These are phyloP conservation scores for Pseudomyrmex flavicornis DNA, from an alignment of 1,140 invertebrate species.

Conservation along the genomic window DNA sequence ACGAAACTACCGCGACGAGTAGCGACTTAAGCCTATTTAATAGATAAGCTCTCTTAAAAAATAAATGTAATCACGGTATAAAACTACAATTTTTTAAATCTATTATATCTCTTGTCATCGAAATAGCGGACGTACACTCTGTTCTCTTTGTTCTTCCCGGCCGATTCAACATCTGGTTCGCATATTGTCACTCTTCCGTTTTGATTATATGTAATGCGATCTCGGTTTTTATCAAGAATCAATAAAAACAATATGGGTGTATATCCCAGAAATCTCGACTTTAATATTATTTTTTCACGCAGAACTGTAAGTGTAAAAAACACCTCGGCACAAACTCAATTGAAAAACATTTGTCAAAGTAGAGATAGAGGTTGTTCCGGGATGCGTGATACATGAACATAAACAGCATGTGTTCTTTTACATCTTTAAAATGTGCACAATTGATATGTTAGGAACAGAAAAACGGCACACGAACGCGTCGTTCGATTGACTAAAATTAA, in stretches of 20 bases:
- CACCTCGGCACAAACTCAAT: too few species aligned
- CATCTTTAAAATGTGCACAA: slow-evolving; percentile 8
- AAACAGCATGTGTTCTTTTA: background rate
- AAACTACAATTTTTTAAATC: slow-evolving; percentile 40
- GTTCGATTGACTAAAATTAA: background rate
- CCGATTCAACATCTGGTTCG: slow-evolving; percentile 28
- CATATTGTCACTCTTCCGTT: slow-evolving; percentile 48
- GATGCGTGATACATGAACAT: background rate
- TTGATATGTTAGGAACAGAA: slow-evolving; percentile 39
- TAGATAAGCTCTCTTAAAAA: slow-evolving; percentile 43
- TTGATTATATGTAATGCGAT: slow-evolving; percentile 42
- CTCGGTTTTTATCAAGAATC: slow-evolving; percentile 1
- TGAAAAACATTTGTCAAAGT: slow-evolving; percentile 14
- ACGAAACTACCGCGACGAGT: slow-evolving; percentile 13
- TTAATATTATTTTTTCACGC: slow-evolving; percentile 18
- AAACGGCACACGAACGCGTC: slow-evolving; percentile 16
- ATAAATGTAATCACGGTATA: slow-evolving; percentile 45
- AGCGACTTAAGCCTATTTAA: slow-evolving; percentile 47
- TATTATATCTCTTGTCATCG: background rate
- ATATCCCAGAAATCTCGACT: background rate
- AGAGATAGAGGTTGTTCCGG: background rate
- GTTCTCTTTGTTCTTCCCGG: background rate
- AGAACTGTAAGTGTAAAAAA: too few species aligned
- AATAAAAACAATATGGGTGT: slow-evolving; percentile 37
- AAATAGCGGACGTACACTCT: background rate